Conservation (phyloP, 2,113 vertebrate species). For the Hypanus sabinus region DNA sequence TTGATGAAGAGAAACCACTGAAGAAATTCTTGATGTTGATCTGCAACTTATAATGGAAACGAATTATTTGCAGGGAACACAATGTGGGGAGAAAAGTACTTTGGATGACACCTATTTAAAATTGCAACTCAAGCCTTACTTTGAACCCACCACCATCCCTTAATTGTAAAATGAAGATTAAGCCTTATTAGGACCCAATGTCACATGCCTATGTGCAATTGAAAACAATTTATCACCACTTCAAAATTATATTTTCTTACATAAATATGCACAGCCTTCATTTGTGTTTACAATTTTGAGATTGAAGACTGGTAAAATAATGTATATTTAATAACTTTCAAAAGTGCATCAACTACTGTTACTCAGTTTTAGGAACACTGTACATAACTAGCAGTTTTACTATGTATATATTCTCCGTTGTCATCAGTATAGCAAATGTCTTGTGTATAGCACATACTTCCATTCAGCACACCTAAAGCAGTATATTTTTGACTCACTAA, state of each 20-base stretch:
- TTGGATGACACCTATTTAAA: not conserved
- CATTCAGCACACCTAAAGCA: not conserved
- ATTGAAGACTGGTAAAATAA: constrained; percentile 19
- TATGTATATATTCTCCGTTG: not conserved
- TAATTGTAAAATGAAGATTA: constrained; percentile 4
- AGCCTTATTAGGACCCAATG: not conserved
- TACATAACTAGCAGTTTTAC: not conserved
- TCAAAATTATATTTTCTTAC: not conserved
- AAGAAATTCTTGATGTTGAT: not conserved
- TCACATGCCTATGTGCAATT: not conserved
- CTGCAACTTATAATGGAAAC: not conserved
- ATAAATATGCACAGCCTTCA: not conserved
- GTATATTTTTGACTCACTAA: not conserved
- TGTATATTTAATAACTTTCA: not conserved
- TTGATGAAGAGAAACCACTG: not conserved
- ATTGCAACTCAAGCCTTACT: constrained; percentile 13
- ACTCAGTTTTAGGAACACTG: not conserved
- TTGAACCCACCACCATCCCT: not conserved
- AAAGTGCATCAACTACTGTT: constrained; percentile 10
- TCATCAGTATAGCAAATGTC: not conserved
- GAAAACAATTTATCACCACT: not conserved
- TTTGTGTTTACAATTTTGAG: constrained; percentile 13
- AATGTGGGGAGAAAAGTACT: not conserved
- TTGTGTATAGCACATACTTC: not conserved
- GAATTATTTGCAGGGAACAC: not conserved